Evolutionary conservation across 2,888 invertebrate species (phyloP), one percentile per base, ranked within the genome.

Genomic region (Erannis defoliaria): DNA sequence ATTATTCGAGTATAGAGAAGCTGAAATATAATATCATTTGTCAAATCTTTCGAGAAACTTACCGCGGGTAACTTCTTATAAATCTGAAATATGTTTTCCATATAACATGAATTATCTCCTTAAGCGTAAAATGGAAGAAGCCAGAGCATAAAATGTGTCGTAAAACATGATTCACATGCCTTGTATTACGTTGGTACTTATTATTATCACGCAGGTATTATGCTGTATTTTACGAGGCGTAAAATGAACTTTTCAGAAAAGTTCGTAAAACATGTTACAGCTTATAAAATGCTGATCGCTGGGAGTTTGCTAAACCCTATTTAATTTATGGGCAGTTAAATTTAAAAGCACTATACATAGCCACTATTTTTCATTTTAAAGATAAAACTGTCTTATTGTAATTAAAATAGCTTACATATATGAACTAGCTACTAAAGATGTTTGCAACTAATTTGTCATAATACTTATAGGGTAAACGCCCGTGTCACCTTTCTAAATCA

Each of bases 141-240:
- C 78, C 68, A 72, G 73, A 75, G 69, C 76, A 77, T 85, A 82
- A 85, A 84, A 81, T 80, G 76, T 73, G 74, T 78, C 82, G 74
- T 85, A 85, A 86, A 85, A 81, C 78, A 81, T 78, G 82, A 81
- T 82, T 86, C 79, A 81, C 81, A 81, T 78, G 77, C 59, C 62
- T 38, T 62, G 64, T 80, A 78, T 81, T 79, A 78, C 77, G 77
- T 76, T 73, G 73, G 71, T 77, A 74, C 80, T 76, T 81, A 79
- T 80, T 80, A 80, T 67, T 64, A 71, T 64, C 75, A 68, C 67
- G 62, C 72, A 76, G 80, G 82, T 82, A 83, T 83, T 81, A 84
- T 81, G 77, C 79, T 76, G 74, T 81, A 85, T 77, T 87, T 88
- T 87, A 86, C 77, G 84, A 81, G 71, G 79, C 83, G 80, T 86